Evolutionary conservation across 2,797 vertebrate genomes (phyloP), one percentile per base, ranked within the genome.

Genomic region (Sciurus carolinensis): DNA sequence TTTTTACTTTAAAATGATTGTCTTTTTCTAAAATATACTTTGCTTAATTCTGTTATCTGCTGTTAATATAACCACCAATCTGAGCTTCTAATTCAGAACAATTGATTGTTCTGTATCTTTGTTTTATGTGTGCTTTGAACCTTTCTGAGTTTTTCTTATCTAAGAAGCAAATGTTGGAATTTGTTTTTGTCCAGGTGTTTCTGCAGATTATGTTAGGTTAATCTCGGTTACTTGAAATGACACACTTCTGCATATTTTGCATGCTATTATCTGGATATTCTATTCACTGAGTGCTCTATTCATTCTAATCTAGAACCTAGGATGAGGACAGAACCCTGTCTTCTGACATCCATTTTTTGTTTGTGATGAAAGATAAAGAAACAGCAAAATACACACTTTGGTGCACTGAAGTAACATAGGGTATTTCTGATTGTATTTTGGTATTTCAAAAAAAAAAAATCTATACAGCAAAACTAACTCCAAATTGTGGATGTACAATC

Each of bases 1-100:
- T 39, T 72, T 90, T 54, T 1, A 22, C 52, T 69, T 71, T 22
- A 4, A 71, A 71, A 28, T 59, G 9, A 67, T 52, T 64, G 5
- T 64, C 50, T 91, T 76, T 73, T 71, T 54, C 44, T 81, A 86
- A 91, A 87, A 57, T 10, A 77, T n/a, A 66, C 71, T 88, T 81
- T 10, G 24, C 17, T 54, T 52, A 50, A 77, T 47, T n/a, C 26
- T 67, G 2, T 20, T 54, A 44, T n/a, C 8, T 64, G 33, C 5
- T 83, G 50, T 75, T 93, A 54, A 64, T 80, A 73, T 39, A 75
- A 26, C 33, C 4, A 26, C 50, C 62, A 36, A 0, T 81, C 36
- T 87, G 59, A 52, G 0, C 10, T 92, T 72, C 39, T 76, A 76
- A 76, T 50, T 86, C 3, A 81, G 44, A 50, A 9, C 26, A 47